phyloP scores from a whole-genome alignment of 1,140 invertebrate genomes.

The Scaptomyza hsui region DNA sequence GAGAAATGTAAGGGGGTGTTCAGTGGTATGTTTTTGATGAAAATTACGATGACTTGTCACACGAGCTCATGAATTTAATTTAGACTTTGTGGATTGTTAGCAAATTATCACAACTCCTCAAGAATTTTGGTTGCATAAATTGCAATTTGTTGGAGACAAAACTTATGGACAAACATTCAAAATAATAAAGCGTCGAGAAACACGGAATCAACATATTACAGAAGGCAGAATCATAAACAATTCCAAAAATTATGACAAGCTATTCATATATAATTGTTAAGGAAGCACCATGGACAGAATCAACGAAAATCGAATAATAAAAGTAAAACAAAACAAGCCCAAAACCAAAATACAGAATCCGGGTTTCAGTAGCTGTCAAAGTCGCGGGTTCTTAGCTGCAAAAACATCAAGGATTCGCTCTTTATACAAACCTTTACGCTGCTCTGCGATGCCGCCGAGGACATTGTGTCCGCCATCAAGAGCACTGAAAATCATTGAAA shows the following conservation, averaged over 20 bases:
- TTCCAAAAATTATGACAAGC: not conserved
- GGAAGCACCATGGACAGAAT: slow-evolving; percentile 43
- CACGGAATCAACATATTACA: slow-evolving; percentile 22
- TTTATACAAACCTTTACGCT: slow-evolving; percentile 71
- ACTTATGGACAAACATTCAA: not conserved
- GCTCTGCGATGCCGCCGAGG: slow-evolving; percentile 65
- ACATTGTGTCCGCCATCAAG: slow-evolving; percentile 74
- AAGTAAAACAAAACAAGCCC: too few species aligned
- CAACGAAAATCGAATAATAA: too few species aligned
- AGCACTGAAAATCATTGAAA: slow-evolving; percentile 41
- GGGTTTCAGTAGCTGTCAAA: too few species aligned
- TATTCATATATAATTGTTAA: too few species aligned
- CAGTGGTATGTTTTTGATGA: slow-evolving; percentile 20
- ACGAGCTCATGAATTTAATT: slow-evolving; percentile 52
- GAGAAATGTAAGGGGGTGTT: not conserved
- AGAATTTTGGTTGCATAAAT: slow-evolving; percentile 56
- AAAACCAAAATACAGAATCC: too few species aligned
- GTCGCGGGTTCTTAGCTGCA: slow-evolving; percentile 30
- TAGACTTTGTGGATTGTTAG: slow-evolving; percentile 58
- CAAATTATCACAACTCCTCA: slow-evolving; percentile 63
- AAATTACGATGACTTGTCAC: slow-evolving; percentile 80
- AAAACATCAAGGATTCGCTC: slow-evolving; percentile 60
- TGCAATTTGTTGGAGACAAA: slow-evolving; percentile 8
- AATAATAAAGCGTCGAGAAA: slow-evolving; percentile 18
- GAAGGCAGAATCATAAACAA: slow-evolving; percentile 14